Base-by-base conservation (phyloP, 2,113 vertebrate species). In the Actenoides lindsayi region DNA sequence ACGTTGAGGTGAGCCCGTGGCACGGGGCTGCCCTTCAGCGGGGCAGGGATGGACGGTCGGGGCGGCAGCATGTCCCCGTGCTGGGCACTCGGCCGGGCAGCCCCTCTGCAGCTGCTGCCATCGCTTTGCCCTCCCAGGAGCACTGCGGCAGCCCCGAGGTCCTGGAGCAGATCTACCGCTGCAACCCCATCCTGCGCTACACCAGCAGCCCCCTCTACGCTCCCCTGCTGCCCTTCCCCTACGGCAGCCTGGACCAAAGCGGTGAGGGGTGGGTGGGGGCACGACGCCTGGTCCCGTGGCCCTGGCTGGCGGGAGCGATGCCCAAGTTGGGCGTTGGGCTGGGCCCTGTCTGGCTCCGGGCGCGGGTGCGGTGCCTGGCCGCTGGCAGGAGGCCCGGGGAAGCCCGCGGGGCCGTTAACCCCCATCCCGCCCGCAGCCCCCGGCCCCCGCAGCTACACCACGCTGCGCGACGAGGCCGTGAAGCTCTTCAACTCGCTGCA, bases 401-500 rank as follows among this genome's bases (percentile, higher is more conserved):
- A 16, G 11, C 53, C 48, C 31, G 7, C 0, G 4, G 46, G 11
- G 41, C 51, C 62, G 18, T 78, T 93, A 80, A 96, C 64, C 27
- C 51, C 60, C 2, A 1, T 81, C 44, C 78, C 1, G 2, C 75
- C 81, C 5, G 1, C 92, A 95, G 99, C 98, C 94, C 96, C 98
- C 53, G 93, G 97, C 5, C 98, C 98, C 53, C 98, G 97, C 67
- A 98, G 99, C 92, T 99, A 99, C 16, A 98, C 98, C 69, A 98
- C 99, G 0, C 97, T 99, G 94, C 98, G 99, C 0, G 99, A 99
- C 16, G 99, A 99, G 97, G 99, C 99, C 0, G 99, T 99, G 70
- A 98, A 99, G 97, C 98, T 99, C 86, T 99, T 99, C 97, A 98
- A 99, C 97, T 99, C 99, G 9, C 98, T 99, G 91, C 99, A 99